phyloP scores from a whole-genome alignment of 2,888 invertebrate species.

The Serrognathus titanus region DNA sequence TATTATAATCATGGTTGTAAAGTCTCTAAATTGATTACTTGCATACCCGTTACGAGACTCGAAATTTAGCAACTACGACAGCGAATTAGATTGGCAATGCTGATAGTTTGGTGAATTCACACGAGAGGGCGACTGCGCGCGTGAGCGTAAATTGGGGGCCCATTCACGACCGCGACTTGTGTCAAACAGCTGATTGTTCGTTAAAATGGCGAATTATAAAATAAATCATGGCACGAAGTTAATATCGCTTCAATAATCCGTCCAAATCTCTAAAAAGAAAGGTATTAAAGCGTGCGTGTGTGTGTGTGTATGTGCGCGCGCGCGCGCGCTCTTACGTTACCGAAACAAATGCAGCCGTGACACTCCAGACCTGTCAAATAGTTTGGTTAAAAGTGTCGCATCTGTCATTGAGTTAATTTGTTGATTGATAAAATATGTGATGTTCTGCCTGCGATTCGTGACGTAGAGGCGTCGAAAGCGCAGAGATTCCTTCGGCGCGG shows the following conservation, averaged over 20 bases:
- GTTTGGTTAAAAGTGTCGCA: conserved; percentile 24
- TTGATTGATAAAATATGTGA: background rate
- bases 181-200: conserved; percentile 43
- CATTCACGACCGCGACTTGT: background rate
- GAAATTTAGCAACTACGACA: too few relatives aligned
- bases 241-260: conserved; percentile 39
- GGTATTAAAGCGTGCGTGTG: background rate
- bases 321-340: background rate
- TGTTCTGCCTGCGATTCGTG: background rate
- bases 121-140: too few relatives aligned
- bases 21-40: too few relatives aligned
- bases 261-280: conserved; percentile 21
- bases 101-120: too few relatives aligned
- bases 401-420: background rate
- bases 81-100: too few relatives aligned
- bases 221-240: conserved; percentile 22
- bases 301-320: background rate
- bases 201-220: conserved; percentile 41
- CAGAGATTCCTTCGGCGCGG: background rate
- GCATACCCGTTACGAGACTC: too few relatives aligned
- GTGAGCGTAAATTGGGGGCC: too few relatives aligned
- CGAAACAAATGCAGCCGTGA: background rate
- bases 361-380: conserved; percentile 21
- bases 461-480: background rate
- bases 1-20: too few relatives aligned